A percentile compares a stretch with the other conserved stretches of the same genome.
Conservation (phyloP, 37 sponge, comb jelly and placozoan species). For the Hormiphora californensis region DNA sequence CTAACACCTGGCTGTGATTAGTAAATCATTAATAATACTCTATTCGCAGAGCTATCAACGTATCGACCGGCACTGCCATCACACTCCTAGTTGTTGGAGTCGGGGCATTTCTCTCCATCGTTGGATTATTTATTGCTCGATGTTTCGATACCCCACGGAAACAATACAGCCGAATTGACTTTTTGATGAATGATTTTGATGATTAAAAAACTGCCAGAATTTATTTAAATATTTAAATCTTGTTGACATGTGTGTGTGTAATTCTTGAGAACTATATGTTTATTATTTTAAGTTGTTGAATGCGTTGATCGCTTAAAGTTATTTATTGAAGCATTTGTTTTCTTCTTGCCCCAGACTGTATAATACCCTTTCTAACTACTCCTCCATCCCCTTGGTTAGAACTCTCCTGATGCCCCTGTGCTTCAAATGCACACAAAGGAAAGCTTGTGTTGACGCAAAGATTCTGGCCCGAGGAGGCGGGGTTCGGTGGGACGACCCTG, state of each 20-base stretch:
- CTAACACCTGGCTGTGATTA: too few species aligned
- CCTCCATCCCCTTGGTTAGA: not conserved
- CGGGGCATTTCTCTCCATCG: not conserved
- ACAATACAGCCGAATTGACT: constrained; percentile 31
- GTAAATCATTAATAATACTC: too few species aligned
- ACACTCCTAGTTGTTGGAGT: constrained; percentile 8
- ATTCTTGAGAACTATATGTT: not conserved
- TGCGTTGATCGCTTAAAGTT: not conserved
- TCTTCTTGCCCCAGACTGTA: not conserved
- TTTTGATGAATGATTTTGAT: constrained; percentile 48
- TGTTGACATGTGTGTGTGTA: too few species aligned
- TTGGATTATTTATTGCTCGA: not conserved
- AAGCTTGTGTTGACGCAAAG: too few species aligned
- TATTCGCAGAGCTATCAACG: not conserved
- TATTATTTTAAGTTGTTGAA: not conserved
- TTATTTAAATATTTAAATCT: too few species aligned
- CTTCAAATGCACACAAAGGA: too few species aligned
- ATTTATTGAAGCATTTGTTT: not conserved
- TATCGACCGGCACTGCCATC: constrained; percentile 36
- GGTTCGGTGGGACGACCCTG: too few species aligned
- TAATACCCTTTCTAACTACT: not conserved
- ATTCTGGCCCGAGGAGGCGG: too few species aligned
- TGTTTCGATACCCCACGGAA: constrained; percentile 9
- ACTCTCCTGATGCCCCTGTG: not conserved
- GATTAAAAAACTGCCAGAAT: not conserved